Evolutionary conservation across 2,113 vertebrate genomes (phyloP).

Genomic region (Urocolius indicus): DNA sequence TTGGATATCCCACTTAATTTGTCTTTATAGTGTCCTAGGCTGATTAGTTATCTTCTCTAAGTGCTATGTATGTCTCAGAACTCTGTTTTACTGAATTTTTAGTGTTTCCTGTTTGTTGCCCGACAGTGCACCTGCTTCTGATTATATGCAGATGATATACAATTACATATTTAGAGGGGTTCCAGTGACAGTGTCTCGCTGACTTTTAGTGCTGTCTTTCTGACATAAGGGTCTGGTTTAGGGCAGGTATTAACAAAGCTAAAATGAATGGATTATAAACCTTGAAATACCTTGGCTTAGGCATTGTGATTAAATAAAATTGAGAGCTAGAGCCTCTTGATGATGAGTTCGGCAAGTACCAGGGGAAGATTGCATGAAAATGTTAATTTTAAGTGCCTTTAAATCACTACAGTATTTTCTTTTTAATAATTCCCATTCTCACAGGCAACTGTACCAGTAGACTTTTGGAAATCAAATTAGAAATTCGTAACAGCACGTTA

Average conservation of each 20-base stretch:
- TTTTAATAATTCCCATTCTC: not conserved
- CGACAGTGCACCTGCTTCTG: slow-evolving; percentile 9
- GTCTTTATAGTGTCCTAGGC: not conserved
- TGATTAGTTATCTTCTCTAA: slow-evolving; percentile 25
- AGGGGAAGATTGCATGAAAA: not conserved
- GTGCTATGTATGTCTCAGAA: not conserved
- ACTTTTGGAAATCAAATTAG: not conserved
- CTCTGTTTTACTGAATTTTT: not conserved
- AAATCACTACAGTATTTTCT: not conserved
- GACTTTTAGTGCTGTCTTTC: not conserved
- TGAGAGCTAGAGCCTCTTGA: not conserved
- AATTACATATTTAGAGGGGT: not conserved
- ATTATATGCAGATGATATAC: slow-evolving; percentile 19
- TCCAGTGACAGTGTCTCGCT: not conserved
- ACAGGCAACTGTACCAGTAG: not conserved
- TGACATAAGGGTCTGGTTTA: not conserved
- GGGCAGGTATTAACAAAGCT: not conserved
- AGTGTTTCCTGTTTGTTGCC: not conserved
- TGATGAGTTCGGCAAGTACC: not conserved
- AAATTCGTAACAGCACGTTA: not conserved
- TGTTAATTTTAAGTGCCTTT: slow-evolving; percentile 21
- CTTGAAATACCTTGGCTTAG: not conserved
- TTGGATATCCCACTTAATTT: not conserved
- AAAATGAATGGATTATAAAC: not conserved
- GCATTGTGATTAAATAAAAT: not conserved